Conservation (phyloP, 53 echinoderm and acorn worm genomes). For the Actinopyga echinites region DNA sequence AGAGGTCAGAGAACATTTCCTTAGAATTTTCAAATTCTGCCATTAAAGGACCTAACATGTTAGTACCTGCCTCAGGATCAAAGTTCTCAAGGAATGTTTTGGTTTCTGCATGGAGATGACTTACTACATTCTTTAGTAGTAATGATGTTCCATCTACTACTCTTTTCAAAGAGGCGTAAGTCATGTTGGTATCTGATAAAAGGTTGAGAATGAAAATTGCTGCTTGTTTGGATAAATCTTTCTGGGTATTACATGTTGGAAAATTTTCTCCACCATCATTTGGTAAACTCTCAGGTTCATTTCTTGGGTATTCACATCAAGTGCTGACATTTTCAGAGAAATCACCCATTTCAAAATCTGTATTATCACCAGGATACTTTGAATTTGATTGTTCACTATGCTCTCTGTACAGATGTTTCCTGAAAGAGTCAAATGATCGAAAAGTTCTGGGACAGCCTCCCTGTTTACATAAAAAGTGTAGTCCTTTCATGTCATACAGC, state of each 20-base stretch:
- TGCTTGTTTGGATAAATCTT: neutral
- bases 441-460: neutral
- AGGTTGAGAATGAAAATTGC: neutral
- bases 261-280: too few relatives aligned
- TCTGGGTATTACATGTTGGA: neutral
- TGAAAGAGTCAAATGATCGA: neutral
- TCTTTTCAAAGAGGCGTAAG: neutral
- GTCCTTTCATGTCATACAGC: neutral
- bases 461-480: neutral
- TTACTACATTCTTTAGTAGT: neutral
- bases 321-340: too few relatives aligned
- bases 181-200: neutral
- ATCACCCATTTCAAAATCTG: neutral
- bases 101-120: neutral
- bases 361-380: neutral
- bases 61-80: neutral
- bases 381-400: neutral
- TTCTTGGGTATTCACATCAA: too few relatives aligned
- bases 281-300: too few relatives aligned
- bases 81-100: neutral
- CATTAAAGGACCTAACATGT: neutral
- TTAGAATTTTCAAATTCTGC: neutral
- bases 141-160: neutral
- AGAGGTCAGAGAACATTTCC: neutral
- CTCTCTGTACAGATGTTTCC: neutral